Base-by-base conservation (phyloP, 2,888 invertebrate species). In the Nebria salina region DNA sequence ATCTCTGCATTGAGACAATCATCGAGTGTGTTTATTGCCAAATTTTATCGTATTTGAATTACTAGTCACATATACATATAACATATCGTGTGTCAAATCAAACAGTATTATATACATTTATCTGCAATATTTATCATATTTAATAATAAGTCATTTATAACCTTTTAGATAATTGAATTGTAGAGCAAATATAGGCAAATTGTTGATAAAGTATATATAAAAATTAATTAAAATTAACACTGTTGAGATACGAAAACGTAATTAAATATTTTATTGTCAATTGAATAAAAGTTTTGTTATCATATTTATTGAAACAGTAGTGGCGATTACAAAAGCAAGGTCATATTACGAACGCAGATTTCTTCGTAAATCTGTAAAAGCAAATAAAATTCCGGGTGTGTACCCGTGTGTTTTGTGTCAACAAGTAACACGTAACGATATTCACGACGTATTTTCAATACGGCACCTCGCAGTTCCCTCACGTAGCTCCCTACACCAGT, bases 401-500 rank as follows among this genome's bases (percentile, higher is more conserved):
- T 15, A 26, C 70, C 70, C 70, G 70, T 25, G 70, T 70, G 34
- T 25, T 34, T 70, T 70, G 34, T 70, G 25, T 26, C 70, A 34
- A 11, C 70, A 25, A 70, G 70, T 70, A 70, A 70, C 70, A 70
- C 54, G 25, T 75, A 64, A 43, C 75, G 72, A 86, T 86, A 86
- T 88, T 86, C 89, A 89, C 89, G 88, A 89, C 89, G 89, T 89
- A 88, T 87, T 89, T 88, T 87, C 87, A 89, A 85, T 89, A 89
- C 88, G 86, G 87, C 85, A 89, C 89, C 88, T 86, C 88, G 85
- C 89, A 89, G 87, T 87, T 88, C 88, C 89, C 89, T 87, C 89
- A 89, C 88, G 88, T 89, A 88, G 88, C 89, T 86, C 85, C 88
- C 86, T 88, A 88, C 87, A 65, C 76, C 3, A 26, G 34, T 66